Percentiles rank a stretch among this genome's conserved stretches.
Evolutionary conservation across 2,113 vertebrate genomes (phyloP).

Genomic region (Colinus virginianus): DNA sequence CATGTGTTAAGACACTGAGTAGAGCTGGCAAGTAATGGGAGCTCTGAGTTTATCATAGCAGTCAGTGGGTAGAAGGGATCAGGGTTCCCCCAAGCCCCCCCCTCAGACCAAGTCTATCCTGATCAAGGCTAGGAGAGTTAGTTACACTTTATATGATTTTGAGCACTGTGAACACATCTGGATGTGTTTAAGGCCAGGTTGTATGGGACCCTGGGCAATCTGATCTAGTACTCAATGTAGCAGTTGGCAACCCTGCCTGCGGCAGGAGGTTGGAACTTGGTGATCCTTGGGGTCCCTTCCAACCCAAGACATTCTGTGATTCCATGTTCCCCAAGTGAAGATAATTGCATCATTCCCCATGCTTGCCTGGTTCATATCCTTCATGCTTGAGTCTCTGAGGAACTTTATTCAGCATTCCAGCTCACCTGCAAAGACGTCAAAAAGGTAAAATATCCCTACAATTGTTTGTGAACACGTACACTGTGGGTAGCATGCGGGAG

Average conservation of each 20-base stretch:
- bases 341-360: neutral
- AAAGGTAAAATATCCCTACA: neutral
- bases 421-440: neutral
- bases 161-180: neutral
- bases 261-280: too few relatives aligned
- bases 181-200: too few relatives aligned
- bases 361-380: neutral
- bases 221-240: too few relatives aligned
- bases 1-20: neutral
- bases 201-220: too few relatives aligned
- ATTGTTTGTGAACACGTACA: neutral
- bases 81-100: neutral
- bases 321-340: neutral
- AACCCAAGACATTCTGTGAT: neutral
- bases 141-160: neutral
- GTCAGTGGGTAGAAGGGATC: neutral
- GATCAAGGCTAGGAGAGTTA: neutral
- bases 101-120: neutral
- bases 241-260: too few relatives aligned
- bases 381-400: neutral
- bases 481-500: rapidly evolving
- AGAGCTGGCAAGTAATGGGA: neutral
- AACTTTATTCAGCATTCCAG: neutral
- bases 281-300: too few relatives aligned
- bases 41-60: neutral